Conservation (phyloP, 2,113 vertebrate genomes). For the Syngnathoides biaculeatus region DNA sequence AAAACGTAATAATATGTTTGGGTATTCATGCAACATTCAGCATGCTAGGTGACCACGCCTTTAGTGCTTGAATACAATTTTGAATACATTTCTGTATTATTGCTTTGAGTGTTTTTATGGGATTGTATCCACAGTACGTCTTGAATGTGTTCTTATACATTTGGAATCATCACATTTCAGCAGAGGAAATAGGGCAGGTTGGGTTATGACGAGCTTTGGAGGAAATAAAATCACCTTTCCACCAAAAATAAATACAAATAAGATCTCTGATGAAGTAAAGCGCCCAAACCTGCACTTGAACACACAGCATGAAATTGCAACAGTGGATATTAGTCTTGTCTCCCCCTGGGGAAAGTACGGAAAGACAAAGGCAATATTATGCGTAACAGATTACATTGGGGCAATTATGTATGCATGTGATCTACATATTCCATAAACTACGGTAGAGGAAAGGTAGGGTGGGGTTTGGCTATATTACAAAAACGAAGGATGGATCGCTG, state of each 20-base stretch:
- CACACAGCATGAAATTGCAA: slow-evolving; percentile 24
- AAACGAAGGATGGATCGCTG: slow-evolving; percentile 9
- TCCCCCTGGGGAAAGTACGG: not conserved
- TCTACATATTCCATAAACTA: slow-evolving; percentile 3
- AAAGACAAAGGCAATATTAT: slow-evolving; percentile 8
- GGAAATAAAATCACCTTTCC: slow-evolving; percentile 14
- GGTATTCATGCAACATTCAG: too few relatives aligned
- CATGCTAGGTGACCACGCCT: too few relatives aligned
- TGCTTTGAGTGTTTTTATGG: not conserved
- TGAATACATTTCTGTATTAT: too few relatives aligned
- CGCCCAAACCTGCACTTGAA: slow-evolving; percentile 16
- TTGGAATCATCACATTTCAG: slow-evolving; percentile 63
- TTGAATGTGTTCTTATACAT: slow-evolving; percentile 39
- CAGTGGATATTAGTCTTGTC: slow-evolving; percentile 13
- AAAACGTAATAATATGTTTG: too few relatives aligned
- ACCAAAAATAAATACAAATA: slow-evolving; percentile 35
- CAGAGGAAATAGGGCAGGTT: slow-evolving; percentile 70
- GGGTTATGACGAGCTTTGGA: slow-evolving; percentile 31
- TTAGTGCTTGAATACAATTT: too few relatives aligned
- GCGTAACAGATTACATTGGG: slow-evolving; percentile 1
- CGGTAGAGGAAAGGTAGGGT: not conserved
- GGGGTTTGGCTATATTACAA: slow-evolving; percentile 3
- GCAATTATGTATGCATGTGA: slow-evolving; percentile 12
- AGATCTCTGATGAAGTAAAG: slow-evolving; percentile 45
- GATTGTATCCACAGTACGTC: not conserved